Base-by-base conservation (phyloP, 2,797 vertebrate genomes). In the Microchirus variegatus region DNA sequence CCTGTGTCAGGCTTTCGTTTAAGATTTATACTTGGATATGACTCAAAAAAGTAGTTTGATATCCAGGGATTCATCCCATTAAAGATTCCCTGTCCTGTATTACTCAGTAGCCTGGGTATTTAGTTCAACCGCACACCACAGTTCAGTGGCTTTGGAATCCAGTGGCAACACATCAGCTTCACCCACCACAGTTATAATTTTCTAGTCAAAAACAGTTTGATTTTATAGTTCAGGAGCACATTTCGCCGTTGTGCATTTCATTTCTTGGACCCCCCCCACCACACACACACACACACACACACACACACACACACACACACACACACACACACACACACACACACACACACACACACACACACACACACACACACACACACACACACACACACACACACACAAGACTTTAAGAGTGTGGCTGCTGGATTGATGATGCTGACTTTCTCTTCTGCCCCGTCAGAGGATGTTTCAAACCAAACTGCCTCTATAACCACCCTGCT, bases 371-470 rank as follows among this genome's bases (percentile, higher is more conserved):
- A 63, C 22, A n/a, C 14, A 15, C 42, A n/a, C 40, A 37, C 15
- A 43, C 42, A 37, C 14, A 51, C 49, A 16, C 15, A 22, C 18
- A 12, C 4, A 7, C 8, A n/a, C n/a, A 1, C 59, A 63, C 22
- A 31, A 56, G 16, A 55, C 56, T 77, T 49, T 73, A 71, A 71
- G 44, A 38, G 44, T 55, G 40, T 4, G 40, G 53, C 10, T 26
- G 58, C 55, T 56, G 61, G 80, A 75, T 63, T 75, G 70, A 84
- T 61, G 63, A 59, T 66, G 38, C 53, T 0, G 22, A 56, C 38
- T 35, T 49, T 37, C 36, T 64, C 63, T 75, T 65, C 51, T 19
- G 46, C 47, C 41, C 43, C 10, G 17, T 77, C 57, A 62, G 52
- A 55, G 17, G 67, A 65, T 13, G 49, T 13, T 44, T 75, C 67